Conservation (phyloP, 2,113 vertebrate species). For the Rafetus swinhoei region DNA sequence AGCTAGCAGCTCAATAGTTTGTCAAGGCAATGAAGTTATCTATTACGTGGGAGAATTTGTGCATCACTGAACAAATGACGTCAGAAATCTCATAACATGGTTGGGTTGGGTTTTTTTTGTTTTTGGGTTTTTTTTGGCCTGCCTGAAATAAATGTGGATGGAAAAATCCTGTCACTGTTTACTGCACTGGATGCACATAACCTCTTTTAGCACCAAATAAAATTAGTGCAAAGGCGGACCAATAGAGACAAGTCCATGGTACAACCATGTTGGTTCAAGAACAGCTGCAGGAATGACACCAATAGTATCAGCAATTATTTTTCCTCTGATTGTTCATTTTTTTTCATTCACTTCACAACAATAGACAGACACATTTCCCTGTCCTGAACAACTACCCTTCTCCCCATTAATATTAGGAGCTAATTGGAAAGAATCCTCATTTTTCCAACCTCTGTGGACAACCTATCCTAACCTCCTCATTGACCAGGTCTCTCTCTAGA, state of each 20-base stretch:
- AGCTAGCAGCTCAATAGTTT: constrained; percentile 26
- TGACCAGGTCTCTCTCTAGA: background rate
- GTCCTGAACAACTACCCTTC: background rate
- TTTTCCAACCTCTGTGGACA: background rate
- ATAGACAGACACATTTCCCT: background rate
- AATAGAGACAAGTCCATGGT: background rate
- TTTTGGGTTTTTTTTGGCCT: background rate
- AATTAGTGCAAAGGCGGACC: background rate
- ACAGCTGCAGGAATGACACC: background rate
- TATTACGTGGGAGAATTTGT: constrained; percentile 21
- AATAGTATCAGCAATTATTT: background rate
- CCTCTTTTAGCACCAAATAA: constrained; percentile 1
- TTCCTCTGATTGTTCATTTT: background rate
- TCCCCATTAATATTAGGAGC: background rate
- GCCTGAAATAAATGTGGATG: background rate
- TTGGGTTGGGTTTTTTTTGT: no score
- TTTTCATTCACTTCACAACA: background rate
- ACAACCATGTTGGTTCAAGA: background rate
- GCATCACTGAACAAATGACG: constrained; percentile 3
- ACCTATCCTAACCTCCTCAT: background rate
- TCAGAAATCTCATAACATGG: background rate
- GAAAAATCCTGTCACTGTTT: background rate
- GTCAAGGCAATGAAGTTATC: constrained; percentile 30
- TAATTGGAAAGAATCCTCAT: background rate
- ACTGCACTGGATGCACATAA: background rate